Base-by-base conservation (phyloP, 1,140 invertebrate genomes). In the Brachionus plicatilis region DNA sequence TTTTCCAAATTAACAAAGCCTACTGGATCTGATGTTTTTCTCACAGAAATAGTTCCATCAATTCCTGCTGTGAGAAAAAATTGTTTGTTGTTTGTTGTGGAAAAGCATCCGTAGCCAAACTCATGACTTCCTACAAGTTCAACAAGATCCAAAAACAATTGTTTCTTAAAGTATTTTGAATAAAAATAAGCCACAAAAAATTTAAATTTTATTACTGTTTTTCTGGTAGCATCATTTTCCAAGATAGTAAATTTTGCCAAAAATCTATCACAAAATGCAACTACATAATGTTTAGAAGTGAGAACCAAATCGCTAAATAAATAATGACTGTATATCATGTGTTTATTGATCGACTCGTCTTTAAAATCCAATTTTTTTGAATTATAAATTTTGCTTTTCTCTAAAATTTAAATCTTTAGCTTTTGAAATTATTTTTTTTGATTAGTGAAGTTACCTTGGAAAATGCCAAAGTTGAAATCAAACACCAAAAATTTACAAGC, bases 211-310 rank as follows among this genome's bases (percentile, higher is more conserved):
- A 12, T 37, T 27, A 65, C 53, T 20, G 79, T 82, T 47, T 68
- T 82, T 82, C 60, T 82, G 14, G 24, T 20, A 37, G 79, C 17
- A 43, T 82, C 79, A 41, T 65, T 65, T 65, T 82, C 79, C 9
- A 47, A 24, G 17, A 82, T 82, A 11, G 53, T 8, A 82, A 65
- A 82, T 60, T 82, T 82, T n/a, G 43, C 43, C 53, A 82, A 82
- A 68, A 82, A 82, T 33, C 41, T 60, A 68, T 82, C 79, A 41
- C 37, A 43, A 82, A 82, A 82, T 65, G 41, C 27, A 82, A 82
- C 29, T 14, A 82, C 12, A 41, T 82, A 68, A 41, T 68, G 56
- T 82, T 47, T 43, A 2, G 53, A 45, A 45, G 65, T 65, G 3
- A 82, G 60, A 47, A 37, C 29, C 37, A 60, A 65, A 68, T 82